These are phyloP conservation scores for Schizopygopsis malacanthus DNA, from an alignment of 2,797 vertebrate genomes.

Conservation along the genomic window DNA sequence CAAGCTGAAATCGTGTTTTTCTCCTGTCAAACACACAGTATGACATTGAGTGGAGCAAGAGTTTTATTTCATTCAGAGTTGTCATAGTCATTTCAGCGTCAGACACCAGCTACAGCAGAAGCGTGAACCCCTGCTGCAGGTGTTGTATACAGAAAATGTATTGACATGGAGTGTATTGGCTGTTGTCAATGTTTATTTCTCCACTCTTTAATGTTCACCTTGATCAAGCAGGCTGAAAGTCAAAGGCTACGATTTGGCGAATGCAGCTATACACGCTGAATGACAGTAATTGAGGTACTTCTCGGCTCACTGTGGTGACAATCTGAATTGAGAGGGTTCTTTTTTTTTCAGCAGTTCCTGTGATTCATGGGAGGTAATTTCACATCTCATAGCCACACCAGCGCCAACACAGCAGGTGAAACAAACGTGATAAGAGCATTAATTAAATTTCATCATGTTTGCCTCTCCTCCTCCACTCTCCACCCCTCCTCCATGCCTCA, in stretches of 20 bases:
- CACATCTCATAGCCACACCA: constrained; percentile 31
- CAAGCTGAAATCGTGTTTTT: constrained; percentile 10
- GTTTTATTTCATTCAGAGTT: constrained; percentile 20
- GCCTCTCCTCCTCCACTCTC: constrained; percentile 18
- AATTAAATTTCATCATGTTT: constrained; percentile 60
- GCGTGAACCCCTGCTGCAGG: constrained; percentile 9
- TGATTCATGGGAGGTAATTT: constrained; percentile 55
- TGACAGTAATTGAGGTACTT: constrained; percentile 57
- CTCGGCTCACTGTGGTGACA: constrained; percentile 34
- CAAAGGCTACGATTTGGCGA: constrained; percentile 8
- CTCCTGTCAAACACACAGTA: constrained; percentile 33
- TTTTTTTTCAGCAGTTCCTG: constrained; percentile 10
- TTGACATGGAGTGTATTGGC: neutral
- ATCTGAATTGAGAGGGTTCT: constrained; percentile 13
- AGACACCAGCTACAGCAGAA: constrained; percentile 20
- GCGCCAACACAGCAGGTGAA: constrained; percentile 56
- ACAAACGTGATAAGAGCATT: constrained; percentile 61
- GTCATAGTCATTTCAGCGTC: constrained; percentile 9
- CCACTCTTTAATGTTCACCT: constrained; percentile 13
- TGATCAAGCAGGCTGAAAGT: constrained; percentile 39
- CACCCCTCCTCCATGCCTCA: constrained; percentile 36
- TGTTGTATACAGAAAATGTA: neutral
- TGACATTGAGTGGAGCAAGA: neutral
- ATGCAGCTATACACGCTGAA: constrained; percentile 34
- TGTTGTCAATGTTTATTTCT: constrained; percentile 23